These are phyloP conservation scores for Platycheirus albimanus DNA, from an alignment of 2,888 invertebrate species.

Conservation along the genomic window DNA sequence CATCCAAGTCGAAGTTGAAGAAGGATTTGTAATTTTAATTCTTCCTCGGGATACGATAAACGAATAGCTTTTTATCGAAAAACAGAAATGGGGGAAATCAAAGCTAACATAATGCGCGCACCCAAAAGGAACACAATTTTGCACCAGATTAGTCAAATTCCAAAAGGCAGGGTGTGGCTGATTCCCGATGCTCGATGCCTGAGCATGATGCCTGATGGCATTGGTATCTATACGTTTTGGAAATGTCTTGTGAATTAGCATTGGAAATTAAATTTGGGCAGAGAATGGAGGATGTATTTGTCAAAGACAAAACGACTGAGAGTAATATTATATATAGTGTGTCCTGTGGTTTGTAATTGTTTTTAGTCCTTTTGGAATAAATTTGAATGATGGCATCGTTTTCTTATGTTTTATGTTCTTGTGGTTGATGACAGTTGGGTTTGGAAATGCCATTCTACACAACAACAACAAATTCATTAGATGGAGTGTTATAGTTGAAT, in stretches of 20 bases:
- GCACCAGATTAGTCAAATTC: slow-evolving; percentile 26
- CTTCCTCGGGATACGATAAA: slow-evolving; percentile 33
- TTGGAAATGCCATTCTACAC: too few species aligned
- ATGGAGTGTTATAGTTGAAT: too few species aligned
- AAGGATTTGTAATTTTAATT: slow-evolving; percentile 57
- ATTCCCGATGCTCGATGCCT: too few species aligned
- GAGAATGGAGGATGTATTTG: slow-evolving; percentile 13
- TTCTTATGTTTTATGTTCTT: background rate
- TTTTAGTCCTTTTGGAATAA: background rate
- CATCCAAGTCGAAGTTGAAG: slow-evolving; percentile 31
- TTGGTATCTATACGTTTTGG: too few species aligned
- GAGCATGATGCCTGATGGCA: too few species aligned
- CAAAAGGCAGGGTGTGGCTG: slow-evolving; percentile 27
- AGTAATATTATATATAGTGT: background rate
- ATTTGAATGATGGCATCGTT: slow-evolving; percentile 10
- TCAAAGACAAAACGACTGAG: background rate
- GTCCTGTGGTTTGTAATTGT: slow-evolving; percentile 35
- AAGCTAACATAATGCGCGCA: slow-evolving; percentile 3
- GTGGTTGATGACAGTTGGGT: background rate
- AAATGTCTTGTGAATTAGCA: slow-evolving; percentile 33
- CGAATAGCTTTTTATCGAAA: slow-evolving; percentile 34
- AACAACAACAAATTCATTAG: background rate
- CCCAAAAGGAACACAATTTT: slow-evolving; percentile 19
- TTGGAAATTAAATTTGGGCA: slow-evolving; percentile 39
- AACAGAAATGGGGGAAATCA: slow-evolving; percentile 28